A percentile compares a stretch with the other conserved stretches of the same genome.
phyloP scores from a whole-genome alignment of 2,797 vertebrate genomes.

The Semaprochilodus insignis region DNA sequence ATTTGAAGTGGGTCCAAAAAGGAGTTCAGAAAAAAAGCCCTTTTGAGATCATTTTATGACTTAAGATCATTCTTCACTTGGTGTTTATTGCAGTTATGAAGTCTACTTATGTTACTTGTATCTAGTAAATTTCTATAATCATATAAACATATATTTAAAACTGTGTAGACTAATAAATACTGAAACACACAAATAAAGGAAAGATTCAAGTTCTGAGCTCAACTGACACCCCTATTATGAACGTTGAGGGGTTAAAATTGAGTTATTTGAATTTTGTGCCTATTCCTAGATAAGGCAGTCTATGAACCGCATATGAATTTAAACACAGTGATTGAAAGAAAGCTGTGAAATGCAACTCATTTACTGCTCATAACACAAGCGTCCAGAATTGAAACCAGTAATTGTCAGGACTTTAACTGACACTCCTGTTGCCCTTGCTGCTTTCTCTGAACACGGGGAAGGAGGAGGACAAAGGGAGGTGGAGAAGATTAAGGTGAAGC shows the following conservation, averaged over 20 bases:
- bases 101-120: background rate
- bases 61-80: too few species aligned
- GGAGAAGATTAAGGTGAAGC: constrained; percentile 55
- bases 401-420: background rate
- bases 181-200: background rate
- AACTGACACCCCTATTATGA: background rate
- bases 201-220: too few species aligned
- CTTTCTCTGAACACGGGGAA: background rate
- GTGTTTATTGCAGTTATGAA: background rate
- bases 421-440: background rate
- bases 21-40: too few species aligned
- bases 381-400: background rate
- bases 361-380: background rate
- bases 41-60: too few species aligned
- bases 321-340: background rate
- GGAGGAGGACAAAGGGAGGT: constrained; percentile 25
- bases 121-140: too few species aligned
- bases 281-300: background rate
- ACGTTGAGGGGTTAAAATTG: background rate
- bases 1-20: too few species aligned
- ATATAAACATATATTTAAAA: too few species aligned
- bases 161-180: background rate
- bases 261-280: background rate
- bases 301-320: background rate
- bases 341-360: background rate